A percentile compares a stretch with the other conserved stretches of the same genome.
phyloP scores from a whole-genome alignment of 2,113 vertebrate genomes.

The Pseudois nayaur region DNA sequence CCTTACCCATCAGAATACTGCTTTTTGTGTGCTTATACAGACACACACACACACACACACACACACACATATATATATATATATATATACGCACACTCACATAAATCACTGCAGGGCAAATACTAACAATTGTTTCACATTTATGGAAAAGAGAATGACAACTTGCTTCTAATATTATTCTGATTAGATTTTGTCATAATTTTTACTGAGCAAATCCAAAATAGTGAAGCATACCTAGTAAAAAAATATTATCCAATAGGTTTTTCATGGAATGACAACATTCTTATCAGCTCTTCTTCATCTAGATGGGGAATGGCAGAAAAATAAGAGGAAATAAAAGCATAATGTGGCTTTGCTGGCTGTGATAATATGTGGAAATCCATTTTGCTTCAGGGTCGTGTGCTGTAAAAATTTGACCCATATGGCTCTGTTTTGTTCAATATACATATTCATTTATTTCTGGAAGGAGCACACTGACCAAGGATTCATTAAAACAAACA shows the following conservation, averaged over 20 bases:
- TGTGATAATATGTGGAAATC: background rate
- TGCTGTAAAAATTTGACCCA: background rate
- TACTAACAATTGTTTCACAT: constrained; percentile 23
- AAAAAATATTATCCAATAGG: background rate
- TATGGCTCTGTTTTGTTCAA: background rate
- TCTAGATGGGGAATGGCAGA: background rate
- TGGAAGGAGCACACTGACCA: background rate
- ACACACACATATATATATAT: too few relatives aligned
- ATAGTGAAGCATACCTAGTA: background rate
- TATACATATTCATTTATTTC: background rate
- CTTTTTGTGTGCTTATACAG: background rate
- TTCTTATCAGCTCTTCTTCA: background rate
- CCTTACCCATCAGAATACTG: constrained; percentile 42
- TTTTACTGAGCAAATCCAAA: constrained; percentile 32
- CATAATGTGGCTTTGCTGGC: background rate
- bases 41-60: too few relatives aligned
- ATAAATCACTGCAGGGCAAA: constrained; percentile 39
- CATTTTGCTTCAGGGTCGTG: background rate
- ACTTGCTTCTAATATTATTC: constrained; percentile 33
- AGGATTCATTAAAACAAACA: background rate
- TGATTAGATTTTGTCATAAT: background rate
- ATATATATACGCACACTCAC: background rate
- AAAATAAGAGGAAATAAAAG: background rate
- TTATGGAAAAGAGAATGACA: background rate
- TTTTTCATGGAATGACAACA: background rate